These are phyloP conservation scores for Mus spretus DNA, from an alignment of 2,797 vertebrate species.

Conservation along the genomic window DNA sequence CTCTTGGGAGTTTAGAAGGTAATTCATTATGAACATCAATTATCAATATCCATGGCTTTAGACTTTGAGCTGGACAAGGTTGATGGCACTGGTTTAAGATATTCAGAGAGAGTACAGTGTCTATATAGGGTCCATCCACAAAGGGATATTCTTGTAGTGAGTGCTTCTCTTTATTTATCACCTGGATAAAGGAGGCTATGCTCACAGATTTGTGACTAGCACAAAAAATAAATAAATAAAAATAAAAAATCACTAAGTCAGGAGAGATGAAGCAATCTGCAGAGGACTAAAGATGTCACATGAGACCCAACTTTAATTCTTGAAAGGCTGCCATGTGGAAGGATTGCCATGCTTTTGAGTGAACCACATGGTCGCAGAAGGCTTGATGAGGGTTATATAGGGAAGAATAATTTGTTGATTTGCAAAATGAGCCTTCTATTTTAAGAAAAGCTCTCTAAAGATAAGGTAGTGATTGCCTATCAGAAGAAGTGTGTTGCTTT, in stretches of 20 bases:
- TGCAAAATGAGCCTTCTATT: neutral
- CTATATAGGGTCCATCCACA: neutral
- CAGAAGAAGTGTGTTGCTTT: neutral
- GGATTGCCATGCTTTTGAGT: neutral
- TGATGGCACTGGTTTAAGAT: neutral
- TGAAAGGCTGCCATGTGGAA: neutral
- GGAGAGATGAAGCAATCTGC: neutral
- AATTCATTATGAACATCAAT: neutral
- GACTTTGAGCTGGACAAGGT: neutral
- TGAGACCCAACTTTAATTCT: neutral
- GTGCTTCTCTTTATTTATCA: neutral
- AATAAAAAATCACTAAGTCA: neutral
- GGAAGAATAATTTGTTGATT: neutral
- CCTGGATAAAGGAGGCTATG: neutral
- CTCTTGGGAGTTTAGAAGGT: neutral
- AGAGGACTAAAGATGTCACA: neutral
- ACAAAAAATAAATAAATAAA: too few relatives aligned
- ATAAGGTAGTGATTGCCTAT: neutral
- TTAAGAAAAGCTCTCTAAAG: neutral
- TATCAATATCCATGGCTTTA: neutral
- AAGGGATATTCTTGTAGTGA: neutral
- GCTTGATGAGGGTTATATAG: neutral
- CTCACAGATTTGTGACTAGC: neutral
- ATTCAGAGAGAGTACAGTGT: neutral
- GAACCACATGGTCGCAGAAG: neutral